These are phyloP conservation scores for Nematopogon swammerdamellus DNA, from an alignment of 2,888 invertebrate species.

Conservation along the genomic window DNA sequence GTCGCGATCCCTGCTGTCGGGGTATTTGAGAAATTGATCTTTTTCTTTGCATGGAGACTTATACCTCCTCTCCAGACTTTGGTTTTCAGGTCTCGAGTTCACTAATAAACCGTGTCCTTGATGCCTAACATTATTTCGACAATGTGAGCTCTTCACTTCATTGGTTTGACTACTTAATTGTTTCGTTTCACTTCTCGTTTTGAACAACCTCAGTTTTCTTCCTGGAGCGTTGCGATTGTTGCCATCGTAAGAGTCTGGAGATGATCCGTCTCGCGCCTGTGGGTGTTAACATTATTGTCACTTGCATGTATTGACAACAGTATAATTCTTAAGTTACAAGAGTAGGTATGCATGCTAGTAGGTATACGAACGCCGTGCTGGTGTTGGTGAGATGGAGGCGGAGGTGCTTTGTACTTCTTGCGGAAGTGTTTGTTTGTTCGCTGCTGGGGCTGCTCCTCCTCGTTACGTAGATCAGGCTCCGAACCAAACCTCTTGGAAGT, in stretches of 20 bases:
- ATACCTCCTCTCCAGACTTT: constrained; percentile 39
- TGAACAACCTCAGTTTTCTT: constrained; percentile 65
- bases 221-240: constrained; percentile 47
- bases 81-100: constrained; percentile 12
- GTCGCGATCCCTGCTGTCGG: constrained; percentile 29
- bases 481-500: constrained; percentile 62
- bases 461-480: constrained; percentile 65
- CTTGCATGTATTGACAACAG: no score
- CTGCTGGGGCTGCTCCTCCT: constrained; percentile 34
- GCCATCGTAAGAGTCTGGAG: constrained; percentile 58
- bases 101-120: constrained; percentile 16
- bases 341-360: no score
- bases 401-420: constrained; percentile 76
- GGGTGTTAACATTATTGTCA: no score
- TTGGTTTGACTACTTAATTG: constrained; percentile 34
- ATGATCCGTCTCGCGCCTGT: constrained; percentile 49
- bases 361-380: no score
- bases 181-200: constrained; percentile 71
- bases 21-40: constrained; percentile 40
- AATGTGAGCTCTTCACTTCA: constrained; percentile 28
- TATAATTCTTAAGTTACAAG: neutral
- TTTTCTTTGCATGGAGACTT: constrained; percentile 43
- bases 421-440: constrained; percentile 55
- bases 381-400: constrained; percentile 39
- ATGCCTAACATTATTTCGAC: constrained; percentile 23